Evolutionary conservation across 2,888 invertebrate genomes (phyloP), one percentile per base, ranked within the genome.

Genomic region (Folsomia manolachei): DNA sequence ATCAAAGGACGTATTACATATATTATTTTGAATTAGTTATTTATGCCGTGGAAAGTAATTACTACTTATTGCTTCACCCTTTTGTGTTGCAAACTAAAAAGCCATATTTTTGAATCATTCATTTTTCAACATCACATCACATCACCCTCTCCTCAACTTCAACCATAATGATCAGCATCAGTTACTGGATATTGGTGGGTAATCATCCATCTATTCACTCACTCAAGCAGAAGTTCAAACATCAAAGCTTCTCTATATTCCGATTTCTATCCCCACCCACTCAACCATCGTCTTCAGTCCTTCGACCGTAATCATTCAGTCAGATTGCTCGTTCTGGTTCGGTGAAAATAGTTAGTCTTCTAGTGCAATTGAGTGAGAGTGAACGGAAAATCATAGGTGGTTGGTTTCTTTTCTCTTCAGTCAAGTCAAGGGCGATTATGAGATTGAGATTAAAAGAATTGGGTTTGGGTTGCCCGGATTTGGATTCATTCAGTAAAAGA

Each of bases 131-230:
- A 39, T 14, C 14, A 39, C 39, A 39, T 14, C 39, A 39, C 4
- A 4, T 14, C 39, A 39, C 39, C 39, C 39, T 9, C 39, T 39
- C n/a, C n/a, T n/a, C n/a, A n/a, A n/a, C n/a, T n/a, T n/a, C 39
- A 39, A 14, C 39, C 39, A 39, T 39, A 39, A 39, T 9, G 39
- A 39, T 39, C 14, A 39, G 4, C 14, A 39, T 39, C 39, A 56
- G n/a, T 56, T 56, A 56, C n/a, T 56, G n/a, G 56, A 56, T 56
- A 56, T n/a, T 21, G 19, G 56, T 56, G 18, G 56, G n/a, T 56
- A 56, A 21, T 56, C 56, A 56, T 56, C 21, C 56, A n/a, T 21
- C 39, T 14, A 39, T 56, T 56, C 56, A 56, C 56, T n/a, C n/a
- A n/a, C n/a, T n/a, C n/a, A n/a, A n/a, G 56, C 56, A 21, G 18